These are phyloP conservation scores for Ditula angustiorana DNA, from an alignment of 2,888 invertebrate genomes.

Conservation along the genomic window DNA sequence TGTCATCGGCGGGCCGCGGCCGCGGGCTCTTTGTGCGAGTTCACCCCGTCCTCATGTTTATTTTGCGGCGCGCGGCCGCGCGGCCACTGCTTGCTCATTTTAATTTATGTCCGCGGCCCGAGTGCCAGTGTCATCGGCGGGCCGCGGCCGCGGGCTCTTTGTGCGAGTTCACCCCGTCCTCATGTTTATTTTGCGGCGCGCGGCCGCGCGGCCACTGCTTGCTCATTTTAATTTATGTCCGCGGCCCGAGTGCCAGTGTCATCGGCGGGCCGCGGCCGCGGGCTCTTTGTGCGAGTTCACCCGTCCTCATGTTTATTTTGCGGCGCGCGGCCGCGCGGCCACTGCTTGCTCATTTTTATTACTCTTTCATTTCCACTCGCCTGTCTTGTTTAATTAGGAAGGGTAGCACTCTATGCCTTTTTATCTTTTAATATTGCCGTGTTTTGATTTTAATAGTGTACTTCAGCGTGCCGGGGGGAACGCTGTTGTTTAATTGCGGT, in stretches of 20 bases:
- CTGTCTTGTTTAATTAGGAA: conserved; percentile 61
- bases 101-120: too few species aligned
- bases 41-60: too few species aligned
- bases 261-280: neutral
- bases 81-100: too few species aligned
- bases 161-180: too few species aligned
- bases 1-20: too few species aligned
- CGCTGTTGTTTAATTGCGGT: neutral
- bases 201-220: too few species aligned
- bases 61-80: too few species aligned
- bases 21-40: too few species aligned
- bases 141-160: too few species aligned
- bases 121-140: too few species aligned
- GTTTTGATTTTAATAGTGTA: conserved; percentile 41
- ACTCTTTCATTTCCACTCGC: conserved; percentile 49
- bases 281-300: conserved; percentile 60
- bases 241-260: conserved; percentile 38
- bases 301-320: conserved; percentile 64
- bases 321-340: conserved; percentile 17
- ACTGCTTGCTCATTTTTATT: conserved; percentile 59
- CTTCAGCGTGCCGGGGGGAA: neutral
- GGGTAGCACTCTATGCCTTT: conserved; percentile 46
- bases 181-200: too few species aligned
- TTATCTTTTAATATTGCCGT: conserved; percentile 44
- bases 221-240: too few species aligned